Base-by-base conservation (phyloP, 2,797 vertebrate species). In the Myotis vivesi region DNA sequence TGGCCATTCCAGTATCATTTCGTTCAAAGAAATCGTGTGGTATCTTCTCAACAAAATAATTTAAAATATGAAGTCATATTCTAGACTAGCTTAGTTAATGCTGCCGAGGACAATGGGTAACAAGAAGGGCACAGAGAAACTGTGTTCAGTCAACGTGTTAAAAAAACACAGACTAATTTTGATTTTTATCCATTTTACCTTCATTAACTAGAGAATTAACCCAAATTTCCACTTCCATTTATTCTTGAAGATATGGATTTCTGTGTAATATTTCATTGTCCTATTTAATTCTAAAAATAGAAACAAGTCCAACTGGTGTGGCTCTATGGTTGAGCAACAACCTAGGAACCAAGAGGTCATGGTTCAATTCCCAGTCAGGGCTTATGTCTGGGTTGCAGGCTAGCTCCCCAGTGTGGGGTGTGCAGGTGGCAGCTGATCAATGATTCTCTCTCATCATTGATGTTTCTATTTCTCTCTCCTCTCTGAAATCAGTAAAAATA, bases 1-100 rank as follows among this genome's bases (percentile, higher is more conserved):
- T 22, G 57, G 36, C 86, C 90, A 92, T 90, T 86, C 89, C n/a
- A 80, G 66, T 77, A 41, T 94, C 11, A 64, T 86, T 73, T 94
- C 82, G 79, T 94, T 91, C 64, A 84, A 55, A 92, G 73, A 83
- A 94, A 88, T 64, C 62, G 11, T 64, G 62, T 64, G 15, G 62
- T 64, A 19, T 64, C 16, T 17, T 64, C 16, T 64, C 62, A 64
- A 64, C 30, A 64, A 64, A 64, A 64, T 64, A n/a, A 64, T 64
- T 64, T 64, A 64, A 64, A 64, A 92, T 8, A 28, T 85, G 87
- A 93, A 92, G 36, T 49, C 69, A 92, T 92, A 66, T 72, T 79
- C 16, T 87, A 87, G 68, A 16, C 17, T 36, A 76, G 46, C 51
- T 93, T 89, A 95, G 72, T 84, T 86, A 89, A 82, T 46, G 51